Evolutionary conservation across 2,797 vertebrate genomes (phyloP).

Genomic region (Anguilla marmorata): DNA sequence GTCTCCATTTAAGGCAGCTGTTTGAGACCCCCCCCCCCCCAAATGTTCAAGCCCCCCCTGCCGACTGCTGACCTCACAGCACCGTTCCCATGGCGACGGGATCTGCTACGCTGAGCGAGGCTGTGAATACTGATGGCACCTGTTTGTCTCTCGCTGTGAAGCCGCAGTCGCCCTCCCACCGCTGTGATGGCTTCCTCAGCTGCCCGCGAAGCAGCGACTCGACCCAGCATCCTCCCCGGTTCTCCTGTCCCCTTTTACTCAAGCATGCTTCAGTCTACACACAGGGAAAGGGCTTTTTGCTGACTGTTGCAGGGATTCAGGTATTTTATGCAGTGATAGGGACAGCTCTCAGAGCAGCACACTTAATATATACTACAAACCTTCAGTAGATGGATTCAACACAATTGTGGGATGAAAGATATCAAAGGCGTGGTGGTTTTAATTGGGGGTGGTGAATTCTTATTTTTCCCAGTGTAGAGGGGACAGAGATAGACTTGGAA

Average conservation of each 20-base stretch:
- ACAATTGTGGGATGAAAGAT: not conserved
- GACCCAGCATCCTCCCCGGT: not conserved
- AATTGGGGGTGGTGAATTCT: not conserved
- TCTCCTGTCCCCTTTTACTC: not conserved
- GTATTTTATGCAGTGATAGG: slow-evolving; percentile 69
- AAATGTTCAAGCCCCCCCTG: slow-evolving; percentile 43
- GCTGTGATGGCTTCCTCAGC: not conserved
- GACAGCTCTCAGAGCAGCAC: slow-evolving; percentile 58
- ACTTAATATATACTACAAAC: slow-evolving; percentile 52
- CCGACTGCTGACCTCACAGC: slow-evolving; percentile 55
- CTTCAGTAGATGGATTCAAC: slow-evolving; percentile 16
- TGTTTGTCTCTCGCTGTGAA: not conserved
- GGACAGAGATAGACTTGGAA: not conserved
- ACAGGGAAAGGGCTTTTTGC: not conserved
- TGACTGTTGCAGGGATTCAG: slow-evolving; percentile 30
- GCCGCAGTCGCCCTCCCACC: not conserved
- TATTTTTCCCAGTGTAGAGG: not conserved
- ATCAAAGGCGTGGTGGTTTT: not conserved
- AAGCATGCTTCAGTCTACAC: not conserved
- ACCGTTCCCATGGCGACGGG: slow-evolving; percentile 19
- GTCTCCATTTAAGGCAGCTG: not conserved
- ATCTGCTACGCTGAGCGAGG: slow-evolving; percentile 12
- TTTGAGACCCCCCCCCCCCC: slow-evolving; percentile 2
- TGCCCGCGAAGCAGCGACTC: not conserved
- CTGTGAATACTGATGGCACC: slow-evolving; percentile 16